Evolutionary conservation across 2,797 vertebrate species (phyloP).

Genomic region (Ambastaia sidthimunki): DNA sequence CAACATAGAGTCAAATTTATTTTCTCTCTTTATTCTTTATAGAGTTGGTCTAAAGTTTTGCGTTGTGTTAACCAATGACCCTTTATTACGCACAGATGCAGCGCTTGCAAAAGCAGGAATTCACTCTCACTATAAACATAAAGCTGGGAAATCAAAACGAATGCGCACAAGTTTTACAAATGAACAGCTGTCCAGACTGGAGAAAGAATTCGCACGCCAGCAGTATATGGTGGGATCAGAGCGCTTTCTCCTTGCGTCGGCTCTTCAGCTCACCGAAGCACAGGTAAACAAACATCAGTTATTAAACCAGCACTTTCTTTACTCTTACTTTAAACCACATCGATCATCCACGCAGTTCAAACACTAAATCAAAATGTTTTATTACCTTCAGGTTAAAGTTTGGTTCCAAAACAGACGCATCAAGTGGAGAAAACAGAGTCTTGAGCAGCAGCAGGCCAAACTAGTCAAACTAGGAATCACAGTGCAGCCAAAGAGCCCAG

Average conservation of each 20-base stretch:
- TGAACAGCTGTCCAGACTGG: slow-evolving; percentile 84
- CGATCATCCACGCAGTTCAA: not conserved
- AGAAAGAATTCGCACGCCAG: slow-evolving; percentile 85
- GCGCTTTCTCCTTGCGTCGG: slow-evolving; percentile 81
- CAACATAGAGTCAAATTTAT: not conserved
- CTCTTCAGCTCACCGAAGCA: slow-evolving; percentile 83
- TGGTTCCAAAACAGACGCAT: slow-evolving; percentile 88
- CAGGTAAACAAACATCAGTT: slow-evolving; percentile 69
- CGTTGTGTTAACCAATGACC: not conserved
- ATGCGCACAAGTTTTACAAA: slow-evolving; percentile 86
- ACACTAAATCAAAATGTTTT: not conserved
- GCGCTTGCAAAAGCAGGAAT: slow-evolving; percentile 69
- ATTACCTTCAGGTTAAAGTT: slow-evolving; percentile 79
- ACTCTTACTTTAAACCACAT: not conserved
- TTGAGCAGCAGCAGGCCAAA: slow-evolving; percentile 86
- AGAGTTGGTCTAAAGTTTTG: too few relatives aligned
- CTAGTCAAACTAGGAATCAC: slow-evolving; percentile 80
- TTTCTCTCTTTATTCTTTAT: too few relatives aligned
- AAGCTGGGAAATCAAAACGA: slow-evolving; percentile 80
- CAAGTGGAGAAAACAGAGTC: slow-evolving; percentile 87
- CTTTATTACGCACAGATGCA: slow-evolving; percentile 60
- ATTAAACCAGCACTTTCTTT: not conserved
- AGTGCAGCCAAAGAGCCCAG: slow-evolving; percentile 73
- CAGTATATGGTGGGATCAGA: slow-evolving; percentile 87
- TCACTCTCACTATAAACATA: slow-evolving; percentile 73